Percentiles rank a stretch among this genome's conserved stretches.
Evolutionary conservation across 2,113 vertebrate species (phyloP).

Genomic region (Notarius quadriscutis): DNA sequence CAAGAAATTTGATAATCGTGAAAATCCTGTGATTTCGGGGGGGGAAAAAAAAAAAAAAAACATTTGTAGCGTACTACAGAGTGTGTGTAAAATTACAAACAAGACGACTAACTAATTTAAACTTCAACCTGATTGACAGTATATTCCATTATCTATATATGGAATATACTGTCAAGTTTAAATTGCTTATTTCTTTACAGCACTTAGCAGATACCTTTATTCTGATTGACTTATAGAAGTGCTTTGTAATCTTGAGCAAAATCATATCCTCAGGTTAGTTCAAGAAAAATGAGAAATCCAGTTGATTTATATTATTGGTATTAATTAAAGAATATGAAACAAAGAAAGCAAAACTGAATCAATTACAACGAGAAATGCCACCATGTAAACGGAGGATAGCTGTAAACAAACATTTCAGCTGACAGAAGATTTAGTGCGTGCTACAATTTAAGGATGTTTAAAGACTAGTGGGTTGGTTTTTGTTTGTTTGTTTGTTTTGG

Average conservation of each 20-base stretch:
- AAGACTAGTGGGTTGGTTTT: neutral
- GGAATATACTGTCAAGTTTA: neutral
- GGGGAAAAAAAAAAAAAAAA: neutral
- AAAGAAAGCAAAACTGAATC: neutral
- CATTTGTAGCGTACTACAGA: neutral
- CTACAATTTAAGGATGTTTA: neutral
- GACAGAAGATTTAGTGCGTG: neutral
- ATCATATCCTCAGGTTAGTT: neutral
- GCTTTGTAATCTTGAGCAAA: neutral
- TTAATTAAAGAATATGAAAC: neutral
- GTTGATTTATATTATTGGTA: neutral
- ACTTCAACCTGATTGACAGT: neutral
- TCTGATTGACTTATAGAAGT: neutral
- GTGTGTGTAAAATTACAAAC: neutral
- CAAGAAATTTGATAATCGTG: neutral
- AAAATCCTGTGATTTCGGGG: neutral
- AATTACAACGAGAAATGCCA: neutral
- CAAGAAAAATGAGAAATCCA: neutral
- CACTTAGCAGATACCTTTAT: neutral
- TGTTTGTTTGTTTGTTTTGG: neutral
- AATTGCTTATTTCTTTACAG: neutral
- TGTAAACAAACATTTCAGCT: neutral
- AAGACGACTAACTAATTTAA: neutral
- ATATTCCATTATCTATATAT: neutral
- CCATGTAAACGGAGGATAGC: neutral